A percentile compares a stretch with the other conserved stretches of the same genome.
phyloP scores from a whole-genome alignment of 92 coral and sea anemone species.

The Porites rus region DNA sequence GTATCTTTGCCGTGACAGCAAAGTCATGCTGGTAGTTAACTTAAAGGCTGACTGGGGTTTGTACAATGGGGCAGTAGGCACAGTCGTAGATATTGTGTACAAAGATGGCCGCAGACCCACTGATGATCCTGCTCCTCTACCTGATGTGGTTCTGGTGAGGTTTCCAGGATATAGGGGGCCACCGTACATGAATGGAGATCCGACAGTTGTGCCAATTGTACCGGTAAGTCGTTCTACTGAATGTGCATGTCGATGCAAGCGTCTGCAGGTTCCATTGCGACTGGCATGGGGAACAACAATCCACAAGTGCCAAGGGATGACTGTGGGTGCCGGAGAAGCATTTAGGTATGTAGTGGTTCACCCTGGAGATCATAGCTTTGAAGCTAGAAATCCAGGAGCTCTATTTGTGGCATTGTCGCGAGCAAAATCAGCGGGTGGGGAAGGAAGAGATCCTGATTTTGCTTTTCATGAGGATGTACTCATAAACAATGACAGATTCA shows the following conservation, averaged over 20 bases:
- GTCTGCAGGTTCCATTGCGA: neutral
- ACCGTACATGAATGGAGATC: conserved; percentile 26
- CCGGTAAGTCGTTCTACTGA: conserved; percentile 40
- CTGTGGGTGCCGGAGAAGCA: conserved; percentile 55
- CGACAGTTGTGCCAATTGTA: conserved; percentile 45
- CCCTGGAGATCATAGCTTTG: conserved; percentile 46
- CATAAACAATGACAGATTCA: neutral
- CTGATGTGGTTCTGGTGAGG: conserved; percentile 46
- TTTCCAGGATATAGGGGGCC: conserved; percentile 49
- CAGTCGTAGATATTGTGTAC: conserved; percentile 47
- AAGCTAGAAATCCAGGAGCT: conserved; percentile 56
- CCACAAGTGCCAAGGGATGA: conserved; percentile 8
- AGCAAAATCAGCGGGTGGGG: conserved; percentile 56
- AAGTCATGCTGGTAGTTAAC: conserved; percentile 42
- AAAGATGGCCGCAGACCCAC: conserved; percentile 26
- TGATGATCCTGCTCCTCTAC: conserved; percentile 27
- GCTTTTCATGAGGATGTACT: conserved; percentile 1
- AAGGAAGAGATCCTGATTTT: conserved; percentile 47
- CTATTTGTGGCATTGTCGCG: conserved; percentile 42
- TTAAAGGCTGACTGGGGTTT: conserved; percentile 53
- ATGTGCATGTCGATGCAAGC: neutral
- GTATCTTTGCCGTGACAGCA: conserved; percentile 56
- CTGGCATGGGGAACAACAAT: neutral
- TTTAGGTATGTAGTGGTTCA: conserved; percentile 11
- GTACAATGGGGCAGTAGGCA: conserved; percentile 56